Percentiles rank a stretch among this genome's conserved stretches.
Conservation (phyloP, 1,140 invertebrate genomes). For the Plodia interpunctella region DNA sequence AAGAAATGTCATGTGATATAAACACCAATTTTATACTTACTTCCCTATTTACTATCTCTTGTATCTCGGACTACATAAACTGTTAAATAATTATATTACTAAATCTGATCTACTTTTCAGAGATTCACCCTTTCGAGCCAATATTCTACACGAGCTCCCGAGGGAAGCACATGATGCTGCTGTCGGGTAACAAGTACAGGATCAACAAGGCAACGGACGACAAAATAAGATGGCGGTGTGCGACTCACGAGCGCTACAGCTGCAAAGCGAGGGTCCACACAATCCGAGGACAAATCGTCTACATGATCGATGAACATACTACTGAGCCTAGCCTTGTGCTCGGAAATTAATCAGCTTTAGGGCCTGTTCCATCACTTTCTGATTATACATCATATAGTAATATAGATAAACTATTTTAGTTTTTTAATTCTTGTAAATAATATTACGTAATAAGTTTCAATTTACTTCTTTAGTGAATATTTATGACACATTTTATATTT, state of each 20-base stretch:
- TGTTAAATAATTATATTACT: too few species aligned
- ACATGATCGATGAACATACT: conserved; percentile 18
- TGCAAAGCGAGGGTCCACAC: conserved; percentile 29
- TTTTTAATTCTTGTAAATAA: too few species aligned
- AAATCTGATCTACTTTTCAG: conserved; percentile 12
- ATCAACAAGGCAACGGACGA: conserved; percentile 24
- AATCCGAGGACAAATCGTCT: conserved; percentile 19
- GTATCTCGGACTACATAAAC: too few species aligned
- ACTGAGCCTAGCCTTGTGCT: conserved; percentile 6
- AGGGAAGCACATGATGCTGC: conserved; percentile 31
- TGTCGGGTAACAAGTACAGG: conserved; percentile 39
- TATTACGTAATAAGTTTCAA: too few species aligned
- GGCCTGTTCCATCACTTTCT: too few species aligned
- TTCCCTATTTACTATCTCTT: too few species aligned
- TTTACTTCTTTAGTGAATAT: too few species aligned
- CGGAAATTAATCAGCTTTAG: background rate
- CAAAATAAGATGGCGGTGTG: conserved; percentile 43
- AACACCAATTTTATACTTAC: too few species aligned
- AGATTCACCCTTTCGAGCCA: conserved; percentile 2
- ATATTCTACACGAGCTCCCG: conserved; percentile 27
- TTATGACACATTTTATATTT: too few species aligned
- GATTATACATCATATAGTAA: too few species aligned
- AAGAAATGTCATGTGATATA: too few species aligned
- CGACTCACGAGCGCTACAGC: conserved; percentile 19
- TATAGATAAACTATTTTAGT: too few species aligned